Base-by-base conservation (phyloP, 2,888 invertebrate genomes). In the Drosophila austrosaltans region DNA sequence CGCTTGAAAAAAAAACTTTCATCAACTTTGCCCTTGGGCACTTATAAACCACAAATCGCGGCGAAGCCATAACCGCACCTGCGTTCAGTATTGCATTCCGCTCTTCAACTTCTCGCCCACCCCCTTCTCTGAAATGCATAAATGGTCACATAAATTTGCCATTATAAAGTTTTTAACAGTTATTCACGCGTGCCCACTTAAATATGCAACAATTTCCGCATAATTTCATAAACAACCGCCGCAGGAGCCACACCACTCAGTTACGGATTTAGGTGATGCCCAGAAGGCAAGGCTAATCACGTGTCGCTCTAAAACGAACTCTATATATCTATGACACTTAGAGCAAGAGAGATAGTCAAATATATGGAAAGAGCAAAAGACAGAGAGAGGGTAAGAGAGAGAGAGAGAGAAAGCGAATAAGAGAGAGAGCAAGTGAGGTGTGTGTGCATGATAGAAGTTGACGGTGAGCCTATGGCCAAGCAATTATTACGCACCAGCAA, bases 151-250 rank as follows among this genome's bases (percentile, higher is more conserved):
- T 66, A 72, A 67, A 58, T 30, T 62, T 73, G 66, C 57, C 73
- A 72, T 61, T 73, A 69, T 57, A 63, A 75, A 74, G 66, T 77
- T 79, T 83, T 77, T 63, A 82, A 74, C 72, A 74, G 75, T 69
- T 68, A 72, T 76, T 78, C 72, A 85, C 80, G 87, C 80, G 78
- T 79, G 80, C 76, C 78, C 82, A 75, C 85, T 87, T 83, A 87
- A 82, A 85, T 83, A 83, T 83, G 85, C 87, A 87, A 87, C 87
- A 87, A 84, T 85, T 87, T 84, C 80, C 87, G 87, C 82, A 87
- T 87, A 79, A 87, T 84, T 87, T 82, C 80, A 72, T 75, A 61
- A 36, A 72, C 77, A 66, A 59, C 39, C n/a, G 53, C 20, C 6
- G 39, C 28, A 8, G n/a, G 48, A n/a, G 22, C 58, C 25, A 22